Conservation (phyloP, 2,888 invertebrate genomes). For the Abrostola triplasia region DNA sequence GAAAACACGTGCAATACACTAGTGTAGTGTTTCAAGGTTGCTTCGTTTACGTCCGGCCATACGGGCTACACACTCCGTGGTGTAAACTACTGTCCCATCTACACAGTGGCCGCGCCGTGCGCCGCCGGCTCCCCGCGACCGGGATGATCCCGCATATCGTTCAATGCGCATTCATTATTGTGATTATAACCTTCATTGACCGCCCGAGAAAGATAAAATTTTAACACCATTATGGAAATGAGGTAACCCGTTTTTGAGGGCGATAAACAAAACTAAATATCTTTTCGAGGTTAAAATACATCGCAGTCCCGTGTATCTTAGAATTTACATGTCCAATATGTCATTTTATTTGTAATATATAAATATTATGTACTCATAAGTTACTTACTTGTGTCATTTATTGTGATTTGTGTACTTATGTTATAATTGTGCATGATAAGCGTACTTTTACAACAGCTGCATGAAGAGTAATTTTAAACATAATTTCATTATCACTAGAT, state of each 20-base stretch:
- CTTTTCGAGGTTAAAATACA: conserved; percentile 15
- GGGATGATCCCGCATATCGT: conserved; percentile 54
- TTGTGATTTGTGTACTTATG: no score
- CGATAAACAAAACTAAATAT: conserved; percentile 23
- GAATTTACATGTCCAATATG: not conserved
- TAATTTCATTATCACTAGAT: no score
- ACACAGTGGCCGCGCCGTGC: not conserved
- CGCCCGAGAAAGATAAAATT: conserved; percentile 48
- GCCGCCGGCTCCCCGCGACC: conserved; percentile 27
- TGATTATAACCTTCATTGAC: conserved; percentile 53
- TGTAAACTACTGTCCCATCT: not conserved
- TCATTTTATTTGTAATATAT: no score
- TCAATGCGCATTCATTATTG: conserved; percentile 36
- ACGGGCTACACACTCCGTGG: not conserved
- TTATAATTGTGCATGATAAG: no score
- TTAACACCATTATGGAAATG: conserved; percentile 48
- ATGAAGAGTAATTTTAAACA: no score
- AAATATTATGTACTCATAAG: no score
- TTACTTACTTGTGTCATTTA: no score
- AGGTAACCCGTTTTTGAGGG: conserved; percentile 52
- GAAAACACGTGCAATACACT: not conserved
- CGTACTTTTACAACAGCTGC: no score
- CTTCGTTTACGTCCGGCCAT: not conserved
- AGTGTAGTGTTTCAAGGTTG: not conserved
- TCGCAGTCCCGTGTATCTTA: not conserved